phyloP scores from a whole-genome alignment of 1,140 invertebrate genomes.

The Chionoecetes opilio region DNA sequence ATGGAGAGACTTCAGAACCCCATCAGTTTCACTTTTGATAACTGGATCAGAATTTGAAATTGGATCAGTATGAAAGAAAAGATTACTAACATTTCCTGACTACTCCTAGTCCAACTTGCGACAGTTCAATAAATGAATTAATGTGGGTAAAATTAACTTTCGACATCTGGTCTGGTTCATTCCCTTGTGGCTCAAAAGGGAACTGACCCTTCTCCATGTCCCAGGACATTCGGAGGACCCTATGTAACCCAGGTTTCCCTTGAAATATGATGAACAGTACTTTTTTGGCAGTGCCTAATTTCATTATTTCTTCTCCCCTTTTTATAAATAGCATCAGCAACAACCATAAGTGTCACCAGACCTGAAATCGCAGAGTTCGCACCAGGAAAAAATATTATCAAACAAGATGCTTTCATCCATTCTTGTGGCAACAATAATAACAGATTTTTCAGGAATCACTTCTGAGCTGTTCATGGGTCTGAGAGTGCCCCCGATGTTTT shows the following conservation, averaged over 20 bases:
- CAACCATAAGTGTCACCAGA: conserved; percentile 90
- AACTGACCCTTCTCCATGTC: conserved; percentile 91
- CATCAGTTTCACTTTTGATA: conserved; percentile 42
- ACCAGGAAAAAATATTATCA: conserved; percentile 91
- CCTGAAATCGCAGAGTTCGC: conserved; percentile 92
- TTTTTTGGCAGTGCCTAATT: conserved; percentile 85
- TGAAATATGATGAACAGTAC: conserved; percentile 95
- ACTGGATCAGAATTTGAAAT: conserved; percentile 63
- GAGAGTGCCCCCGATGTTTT: conserved; percentile 90
- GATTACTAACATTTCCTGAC: not conserved
- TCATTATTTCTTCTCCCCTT: conserved; percentile 84
- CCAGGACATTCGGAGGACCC: conserved; percentile 94
- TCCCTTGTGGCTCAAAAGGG: conserved; percentile 83
- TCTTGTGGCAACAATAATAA: conserved; percentile 91
- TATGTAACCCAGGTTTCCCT: conserved; percentile 97
- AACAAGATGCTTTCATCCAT: conserved; percentile 95
- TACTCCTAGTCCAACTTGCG: conserved; percentile 86
- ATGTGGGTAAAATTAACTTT: conserved; percentile 84
- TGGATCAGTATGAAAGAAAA: conserved; percentile 79
- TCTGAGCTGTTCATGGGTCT: conserved; percentile 75
- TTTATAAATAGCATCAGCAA: conserved; percentile 89
- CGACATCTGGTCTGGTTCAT: conserved; percentile 70
- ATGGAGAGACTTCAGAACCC: not conserved
- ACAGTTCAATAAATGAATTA: conserved; percentile 91
- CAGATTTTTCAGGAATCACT: conserved; percentile 82